phyloP scores from a whole-genome alignment of 2,113 vertebrate genomes.

The Cochlearius cochlearius region DNA sequence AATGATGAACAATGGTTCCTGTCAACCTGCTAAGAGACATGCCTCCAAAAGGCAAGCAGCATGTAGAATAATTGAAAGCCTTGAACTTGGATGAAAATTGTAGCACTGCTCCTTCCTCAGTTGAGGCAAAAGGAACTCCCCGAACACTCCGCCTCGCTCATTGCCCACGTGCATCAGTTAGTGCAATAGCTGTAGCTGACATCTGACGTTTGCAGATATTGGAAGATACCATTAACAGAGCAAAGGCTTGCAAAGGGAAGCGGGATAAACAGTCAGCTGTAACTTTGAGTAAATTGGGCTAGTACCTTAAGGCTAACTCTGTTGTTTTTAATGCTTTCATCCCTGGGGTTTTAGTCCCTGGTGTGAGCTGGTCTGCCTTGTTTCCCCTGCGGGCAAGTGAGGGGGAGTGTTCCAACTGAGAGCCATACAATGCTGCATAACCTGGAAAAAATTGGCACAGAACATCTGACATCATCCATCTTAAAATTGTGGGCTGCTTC shows the following conservation, averaged over 20 bases:
- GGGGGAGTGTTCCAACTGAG: background rate
- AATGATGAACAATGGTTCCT: background rate
- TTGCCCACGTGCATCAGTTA: accelerated
- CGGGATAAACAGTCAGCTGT: background rate
- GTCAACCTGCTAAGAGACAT: accelerated
- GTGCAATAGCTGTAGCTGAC: background rate
- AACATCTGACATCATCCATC: background rate
- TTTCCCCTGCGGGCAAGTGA: background rate
- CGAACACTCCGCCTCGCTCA: accelerated
- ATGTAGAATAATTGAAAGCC: background rate
- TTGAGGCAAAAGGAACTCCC: background rate
- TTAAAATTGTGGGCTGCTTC: background rate
- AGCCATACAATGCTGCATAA: background rate
- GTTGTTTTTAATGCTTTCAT: background rate
- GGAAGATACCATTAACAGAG: background rate
- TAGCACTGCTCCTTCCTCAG: background rate
- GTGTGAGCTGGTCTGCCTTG: background rate
- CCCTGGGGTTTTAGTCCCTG: background rate
- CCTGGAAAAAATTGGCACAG: background rate
- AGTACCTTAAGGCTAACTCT: background rate
- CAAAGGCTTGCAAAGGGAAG: background rate
- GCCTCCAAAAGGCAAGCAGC: background rate
- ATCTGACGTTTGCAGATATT: accelerated
- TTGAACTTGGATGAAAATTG: too few relatives aligned
- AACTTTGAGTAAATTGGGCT: background rate